Evolutionary conservation across 2,888 invertebrate species (phyloP).

Genomic region (Iselma pallidipennis): DNA sequence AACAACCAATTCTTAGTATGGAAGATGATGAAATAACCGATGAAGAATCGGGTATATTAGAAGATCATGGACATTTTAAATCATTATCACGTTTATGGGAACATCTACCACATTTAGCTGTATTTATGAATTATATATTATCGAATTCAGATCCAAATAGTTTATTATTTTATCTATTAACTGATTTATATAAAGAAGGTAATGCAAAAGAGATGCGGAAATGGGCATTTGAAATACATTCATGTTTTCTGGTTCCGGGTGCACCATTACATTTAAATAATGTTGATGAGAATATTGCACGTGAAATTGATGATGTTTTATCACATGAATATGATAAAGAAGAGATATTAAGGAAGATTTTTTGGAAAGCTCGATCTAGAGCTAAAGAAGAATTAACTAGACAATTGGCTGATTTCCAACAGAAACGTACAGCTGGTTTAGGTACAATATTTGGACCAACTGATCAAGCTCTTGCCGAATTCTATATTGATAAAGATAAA

Average conservation of each 20-base stretch:
- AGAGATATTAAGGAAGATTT: conserved; percentile 84
- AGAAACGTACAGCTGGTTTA: conserved; percentile 86
- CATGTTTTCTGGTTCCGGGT: conserved; percentile 89
- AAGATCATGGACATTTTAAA: conserved; percentile 89
- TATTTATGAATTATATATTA: conserved; percentile 90
- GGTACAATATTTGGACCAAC: conserved; percentile 88
- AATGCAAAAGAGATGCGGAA: conserved; percentile 89
- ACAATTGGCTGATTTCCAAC: conserved; percentile 78
- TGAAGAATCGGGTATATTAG: conserved; percentile 76
- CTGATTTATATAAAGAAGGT: conserved; percentile 86
- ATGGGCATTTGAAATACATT: conserved; percentile 99
- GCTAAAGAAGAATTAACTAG: conserved; percentile 82
- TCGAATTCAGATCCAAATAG: conserved; percentile 76
- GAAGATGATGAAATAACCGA: conserved; percentile 94
- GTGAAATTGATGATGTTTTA: conserved; percentile 87
- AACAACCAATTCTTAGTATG: conserved; percentile 90
- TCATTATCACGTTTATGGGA: conserved; percentile 80
- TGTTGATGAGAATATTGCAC: conserved; percentile 84
- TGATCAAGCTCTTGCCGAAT: conserved; percentile 77
- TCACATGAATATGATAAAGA: conserved; percentile 86
- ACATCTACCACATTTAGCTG: conserved; percentile 89
- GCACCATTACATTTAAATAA: conserved; percentile 82
- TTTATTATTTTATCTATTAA: conserved; percentile 81
- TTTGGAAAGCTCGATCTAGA: conserved; percentile 83
- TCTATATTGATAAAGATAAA: conserved; percentile 79